A percentile compares a stretch with the other conserved stretches of the same genome.
phyloP scores from a whole-genome alignment of 2,113 vertebrate species.

The Leuciscus idus region DNA sequence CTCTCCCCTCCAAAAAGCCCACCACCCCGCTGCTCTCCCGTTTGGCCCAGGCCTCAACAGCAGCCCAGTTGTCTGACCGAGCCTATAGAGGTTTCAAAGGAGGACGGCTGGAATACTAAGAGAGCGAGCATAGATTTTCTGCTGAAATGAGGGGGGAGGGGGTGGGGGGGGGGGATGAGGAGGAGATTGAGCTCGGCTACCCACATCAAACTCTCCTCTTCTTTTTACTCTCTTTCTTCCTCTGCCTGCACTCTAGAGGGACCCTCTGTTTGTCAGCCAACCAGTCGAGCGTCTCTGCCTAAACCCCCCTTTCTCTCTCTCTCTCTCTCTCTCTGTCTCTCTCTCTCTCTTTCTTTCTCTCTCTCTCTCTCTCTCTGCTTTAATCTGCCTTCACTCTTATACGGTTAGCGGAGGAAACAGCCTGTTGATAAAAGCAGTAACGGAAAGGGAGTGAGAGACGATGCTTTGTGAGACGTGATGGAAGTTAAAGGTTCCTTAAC shows the following conservation, averaged over 20 bases:
- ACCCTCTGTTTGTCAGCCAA: constrained; percentile 81
- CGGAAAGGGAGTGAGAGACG: constrained; percentile 14
- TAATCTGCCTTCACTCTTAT: constrained; percentile 56
- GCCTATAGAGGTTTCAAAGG: constrained; percentile 70
- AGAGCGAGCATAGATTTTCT: constrained; percentile 77
- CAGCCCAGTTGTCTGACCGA: constrained; percentile 72
- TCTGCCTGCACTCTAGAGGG: constrained; percentile 73
- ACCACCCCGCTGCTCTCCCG: constrained; percentile 70
- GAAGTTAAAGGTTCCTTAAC: constrained; percentile 29
- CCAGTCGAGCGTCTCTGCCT: constrained; percentile 76
- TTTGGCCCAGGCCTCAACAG: constrained; percentile 66
- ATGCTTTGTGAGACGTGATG: constrained; percentile 38
- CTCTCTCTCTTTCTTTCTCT: constrained; percentile 39
- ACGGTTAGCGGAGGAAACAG: constrained; percentile 53
- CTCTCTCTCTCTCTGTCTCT: constrained; percentile 26
- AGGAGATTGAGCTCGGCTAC: constrained; percentile 65
- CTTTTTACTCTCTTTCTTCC: constrained; percentile 64
- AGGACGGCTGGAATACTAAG: constrained; percentile 80
- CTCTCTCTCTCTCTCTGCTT: constrained; percentile 44
- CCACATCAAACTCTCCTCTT: constrained; percentile 78
- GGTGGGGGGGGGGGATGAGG: constrained; percentile 51
- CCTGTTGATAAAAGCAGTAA: constrained; percentile 63
- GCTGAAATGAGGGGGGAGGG: constrained; percentile 58
- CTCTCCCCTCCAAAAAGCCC: constrained; percentile 58
- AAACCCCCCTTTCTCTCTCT: constrained; percentile 57